Conservation (phyloP, 1,140 invertebrate genomes). For the Druon quercuslanigerum region DNA sequence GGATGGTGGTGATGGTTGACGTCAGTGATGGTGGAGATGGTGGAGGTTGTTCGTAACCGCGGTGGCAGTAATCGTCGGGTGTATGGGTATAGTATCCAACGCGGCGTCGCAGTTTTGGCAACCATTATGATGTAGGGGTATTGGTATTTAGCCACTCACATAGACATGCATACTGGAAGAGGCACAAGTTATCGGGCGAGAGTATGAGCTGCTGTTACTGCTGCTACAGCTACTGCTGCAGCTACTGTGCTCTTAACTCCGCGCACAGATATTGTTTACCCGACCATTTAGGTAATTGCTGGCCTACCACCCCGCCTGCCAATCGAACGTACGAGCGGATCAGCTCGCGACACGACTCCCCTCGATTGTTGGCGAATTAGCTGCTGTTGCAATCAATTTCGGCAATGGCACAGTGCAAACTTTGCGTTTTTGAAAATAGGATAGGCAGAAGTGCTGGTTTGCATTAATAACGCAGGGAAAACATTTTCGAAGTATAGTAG, state of each 20-base stretch:
- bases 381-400: slow-evolving; percentile 51
- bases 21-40: slow-evolving; percentile 46
- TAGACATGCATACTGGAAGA: neutral
- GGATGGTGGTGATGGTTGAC: slow-evolving; percentile 37
- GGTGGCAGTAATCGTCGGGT: slow-evolving; percentile 52
- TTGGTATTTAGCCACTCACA: slow-evolving; percentile 27
- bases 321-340: slow-evolving; percentile 69
- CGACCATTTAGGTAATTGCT: slow-evolving; percentile 76
- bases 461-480: too few relatives aligned
- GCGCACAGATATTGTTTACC: slow-evolving; percentile 74
- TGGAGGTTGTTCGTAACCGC: slow-evolving; percentile 45
- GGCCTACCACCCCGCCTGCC: slow-evolving; percentile 69
- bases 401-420: slow-evolving; percentile 47
- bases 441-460: too few relatives aligned
- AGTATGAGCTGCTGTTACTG: slow-evolving; percentile 34
- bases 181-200: neutral
- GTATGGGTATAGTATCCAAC: slow-evolving; percentile 45
- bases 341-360: slow-evolving; percentile 64
- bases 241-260: slow-evolving; percentile 68
- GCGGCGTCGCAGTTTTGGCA: slow-evolving; percentile 10
- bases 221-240: slow-evolving; percentile 42
- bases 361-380: slow-evolving; percentile 58
- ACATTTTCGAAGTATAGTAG: too few relatives aligned
- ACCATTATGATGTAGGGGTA: slow-evolving; percentile 8
- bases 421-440: slow-evolving; percentile 48